Base-by-base conservation (phyloP, 2,113 vertebrate species). In the Toxotes jaculatrix region DNA sequence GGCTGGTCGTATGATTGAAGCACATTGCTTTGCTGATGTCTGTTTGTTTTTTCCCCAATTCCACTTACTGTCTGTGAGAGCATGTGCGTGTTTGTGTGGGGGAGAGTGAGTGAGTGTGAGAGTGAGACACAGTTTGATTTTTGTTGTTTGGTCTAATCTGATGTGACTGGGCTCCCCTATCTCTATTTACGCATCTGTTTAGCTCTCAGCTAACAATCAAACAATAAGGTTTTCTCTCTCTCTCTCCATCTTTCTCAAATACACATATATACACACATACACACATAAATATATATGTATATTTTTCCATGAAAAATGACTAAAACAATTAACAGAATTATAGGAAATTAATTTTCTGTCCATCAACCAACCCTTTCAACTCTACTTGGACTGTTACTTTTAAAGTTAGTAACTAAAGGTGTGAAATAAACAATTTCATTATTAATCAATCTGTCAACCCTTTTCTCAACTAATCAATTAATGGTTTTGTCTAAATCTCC, bases 141-240 rank as follows among this genome's bases (percentile, higher is more conserved):
- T 87, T 75, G 87, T 74, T 84, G 89, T 86, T 91, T 88, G 88
- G 75, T 88, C 65, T 87, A 88, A 92, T 91, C 86, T 88, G 87
- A 92, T 91, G 88, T 85, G 88, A 89, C 89, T 88, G 70, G 74
- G 77, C 74, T 81, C 60, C 69, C 17, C 68, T 91, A 93, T 93
- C 88, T 91, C 87, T 93, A 88, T 94, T 93, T 94, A 91, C 79
- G 77, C 90, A 94, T 94, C 92, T 93, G 88, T 88, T 93, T 91
- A 88, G 89, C 89, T 87, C 82, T 61, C 80, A 91, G 91, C 90
- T 74, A 90, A 88, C 89, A 91, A 81, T 79, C 90, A 91, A 90
- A 93, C 80, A 89, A 66, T 83, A 75, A 84, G 66, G 55, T 82
- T 77, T 66, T 51, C 57, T 69, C 62, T 63, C 60, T 71, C 34